Conservation (phyloP, 2,113 vertebrate species). For the Rhadina sibilatrix region DNA sequence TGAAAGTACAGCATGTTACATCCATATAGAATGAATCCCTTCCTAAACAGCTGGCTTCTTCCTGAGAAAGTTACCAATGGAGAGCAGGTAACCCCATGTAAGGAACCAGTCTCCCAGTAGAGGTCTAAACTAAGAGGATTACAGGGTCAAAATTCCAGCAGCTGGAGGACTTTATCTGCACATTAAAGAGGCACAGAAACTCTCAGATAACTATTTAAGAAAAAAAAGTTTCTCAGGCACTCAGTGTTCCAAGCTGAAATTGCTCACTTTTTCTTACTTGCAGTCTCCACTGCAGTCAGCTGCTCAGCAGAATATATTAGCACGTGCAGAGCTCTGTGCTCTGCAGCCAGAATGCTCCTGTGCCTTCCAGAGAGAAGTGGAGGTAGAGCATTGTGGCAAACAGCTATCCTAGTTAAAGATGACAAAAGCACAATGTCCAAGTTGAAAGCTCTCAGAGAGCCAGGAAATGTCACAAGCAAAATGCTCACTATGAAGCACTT, state of each 20-base stretch:
- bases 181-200: background rate
- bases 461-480: background rate
- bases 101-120: background rate
- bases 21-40: background rate
- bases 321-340: background rate
- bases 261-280: background rate
- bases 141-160: slow-evolving; percentile 50
- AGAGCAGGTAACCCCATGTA: background rate
- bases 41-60: background rate
- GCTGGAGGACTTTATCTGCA: slow-evolving; percentile 25
- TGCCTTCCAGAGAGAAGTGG: background rate
- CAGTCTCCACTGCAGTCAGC: background rate
- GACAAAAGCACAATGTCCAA: background rate
- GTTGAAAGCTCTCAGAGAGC: background rate
- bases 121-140: slow-evolving; percentile 54
- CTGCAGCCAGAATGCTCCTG: background rate
- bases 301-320: background rate
- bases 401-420: background rate
- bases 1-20: background rate
- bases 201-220: background rate
- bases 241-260: background rate
- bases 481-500: background rate
- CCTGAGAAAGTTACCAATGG: background rate
- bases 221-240: slow-evolving; percentile 10
- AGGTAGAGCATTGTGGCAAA: background rate